Percentiles rank a stretch among this genome's conserved stretches.
Conservation (phyloP, 2,888 invertebrate genomes). For the Tipula confusa region DNA sequence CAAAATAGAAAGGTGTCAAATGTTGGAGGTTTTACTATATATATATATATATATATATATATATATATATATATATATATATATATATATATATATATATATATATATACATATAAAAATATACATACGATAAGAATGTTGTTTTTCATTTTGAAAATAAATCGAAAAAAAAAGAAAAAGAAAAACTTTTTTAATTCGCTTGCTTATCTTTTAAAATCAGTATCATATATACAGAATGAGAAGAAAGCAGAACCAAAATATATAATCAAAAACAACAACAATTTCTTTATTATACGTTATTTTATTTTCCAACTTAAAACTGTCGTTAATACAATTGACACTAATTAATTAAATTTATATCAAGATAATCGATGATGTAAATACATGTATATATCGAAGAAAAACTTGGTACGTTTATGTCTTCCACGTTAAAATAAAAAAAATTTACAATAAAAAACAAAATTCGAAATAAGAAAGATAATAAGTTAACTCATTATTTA, state of each 20-base stretch:
- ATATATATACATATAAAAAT: neutral
- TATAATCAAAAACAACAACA: neutral
- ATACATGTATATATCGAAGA: neutral
- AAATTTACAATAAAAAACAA: too few relatives aligned
- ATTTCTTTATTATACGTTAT: neutral
- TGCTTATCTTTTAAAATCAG: neutral
- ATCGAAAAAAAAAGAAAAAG: neutral
- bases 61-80: too few relatives aligned
- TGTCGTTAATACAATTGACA: slow-evolving; percentile 25
- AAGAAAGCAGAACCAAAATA: neutral
- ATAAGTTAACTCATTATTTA: neutral
- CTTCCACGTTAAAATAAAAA: too few relatives aligned
- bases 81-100: too few relatives aligned
- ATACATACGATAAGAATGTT: neutral
- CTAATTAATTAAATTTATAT: slow-evolving; percentile 25
- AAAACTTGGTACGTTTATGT: neutral
- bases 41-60: too few relatives aligned
- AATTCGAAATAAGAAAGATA: neutral
- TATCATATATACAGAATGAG: too few relatives aligned
- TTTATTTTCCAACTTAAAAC: neutral
- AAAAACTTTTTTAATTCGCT: neutral
- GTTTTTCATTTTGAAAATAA: neutral
- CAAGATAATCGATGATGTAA: slow-evolving; percentile 12
- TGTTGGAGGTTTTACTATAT: too few relatives aligned
- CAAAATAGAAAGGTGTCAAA: too few relatives aligned